Conservation (phyloP, 2,888 invertebrate species). For the Heliconius aoede region DNA sequence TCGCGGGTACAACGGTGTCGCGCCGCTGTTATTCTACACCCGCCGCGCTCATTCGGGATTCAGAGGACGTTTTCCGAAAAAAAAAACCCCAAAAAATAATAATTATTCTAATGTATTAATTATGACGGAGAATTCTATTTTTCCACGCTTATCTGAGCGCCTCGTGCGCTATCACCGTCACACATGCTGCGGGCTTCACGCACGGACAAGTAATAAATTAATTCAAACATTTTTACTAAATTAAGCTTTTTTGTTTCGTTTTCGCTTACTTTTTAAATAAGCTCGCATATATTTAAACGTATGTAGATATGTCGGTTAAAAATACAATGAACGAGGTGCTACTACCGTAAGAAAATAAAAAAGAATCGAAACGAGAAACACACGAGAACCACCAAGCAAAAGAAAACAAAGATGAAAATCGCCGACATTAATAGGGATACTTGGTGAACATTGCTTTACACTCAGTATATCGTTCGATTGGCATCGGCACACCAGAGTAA, state of each 20-base stretch:
- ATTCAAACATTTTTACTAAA: constrained; percentile 44
- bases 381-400: constrained; percentile 10
- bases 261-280: constrained; percentile 25
- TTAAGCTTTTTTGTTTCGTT: constrained; percentile 36
- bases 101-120: constrained; percentile 77
- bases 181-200: constrained; percentile 38
- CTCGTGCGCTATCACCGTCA: constrained; percentile 37
- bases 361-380: constrained; percentile 3
- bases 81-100: constrained; percentile 61
- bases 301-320: constrained; percentile 7
- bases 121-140: constrained; percentile 71
- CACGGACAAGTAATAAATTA: constrained; percentile 41
- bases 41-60: constrained; percentile 77
- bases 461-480: constrained; percentile 29
- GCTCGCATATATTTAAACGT: background rate
- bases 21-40: constrained; percentile 77
- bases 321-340: constrained; percentile 6
- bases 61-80: constrained; percentile 69
- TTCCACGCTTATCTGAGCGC: constrained; percentile 66
- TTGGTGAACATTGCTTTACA: background rate
- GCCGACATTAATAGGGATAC: constrained; percentile 6
- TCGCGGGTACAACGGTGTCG: constrained; percentile 64
- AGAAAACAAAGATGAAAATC: constrained; percentile 12
- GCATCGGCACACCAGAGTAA: constrained; percentile 50
- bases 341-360: background rate